Conservation (phyloP, 2,113 vertebrate genomes). For the Synchiropus splendidus region DNA sequence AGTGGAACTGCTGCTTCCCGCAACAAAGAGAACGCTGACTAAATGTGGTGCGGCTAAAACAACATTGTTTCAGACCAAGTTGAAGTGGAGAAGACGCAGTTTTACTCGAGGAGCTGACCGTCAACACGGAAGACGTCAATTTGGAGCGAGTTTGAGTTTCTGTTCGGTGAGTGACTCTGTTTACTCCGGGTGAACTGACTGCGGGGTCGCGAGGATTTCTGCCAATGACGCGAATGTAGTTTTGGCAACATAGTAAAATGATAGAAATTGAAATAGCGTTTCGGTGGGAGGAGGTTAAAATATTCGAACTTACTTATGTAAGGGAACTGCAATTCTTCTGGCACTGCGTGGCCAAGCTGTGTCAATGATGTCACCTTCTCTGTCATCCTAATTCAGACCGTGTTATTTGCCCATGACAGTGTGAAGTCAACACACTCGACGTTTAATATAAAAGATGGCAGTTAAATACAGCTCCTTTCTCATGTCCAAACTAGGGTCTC, state of each 20-base stretch:
- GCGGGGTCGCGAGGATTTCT: too few species aligned
- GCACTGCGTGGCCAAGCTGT: background rate
- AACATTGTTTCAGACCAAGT: slow-evolving; percentile 1
- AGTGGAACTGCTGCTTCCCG: slow-evolving; percentile 19
- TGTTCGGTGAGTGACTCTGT: slow-evolving; percentile 44
- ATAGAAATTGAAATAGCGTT: too few species aligned
- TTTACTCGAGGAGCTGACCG: background rate
- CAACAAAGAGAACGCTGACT: slow-evolving; percentile 48
- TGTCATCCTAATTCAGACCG: background rate
- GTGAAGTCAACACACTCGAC: too few species aligned
- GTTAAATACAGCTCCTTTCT: too few species aligned
- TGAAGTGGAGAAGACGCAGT: background rate
- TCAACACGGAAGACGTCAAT: slow-evolving; percentile 9
- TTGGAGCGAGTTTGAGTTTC: slow-evolving; percentile 13
- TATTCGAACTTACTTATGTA: too few species aligned
- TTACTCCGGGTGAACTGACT: slow-evolving; percentile 23
- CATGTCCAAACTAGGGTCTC: too few species aligned
- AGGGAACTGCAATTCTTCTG: too few species aligned
- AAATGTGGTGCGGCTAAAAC: slow-evolving; percentile 10
- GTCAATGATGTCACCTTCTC: background rate
- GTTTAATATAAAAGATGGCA: too few species aligned
- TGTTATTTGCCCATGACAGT: too few species aligned
- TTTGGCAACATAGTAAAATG: too few species aligned
- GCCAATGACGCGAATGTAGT: too few species aligned
- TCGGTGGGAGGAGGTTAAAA: too few species aligned